Percentiles rank a stretch among this genome's conserved stretches.
Conservation (phyloP, 2,113 vertebrate species). For the Brienomyrus brachyistius region DNA sequence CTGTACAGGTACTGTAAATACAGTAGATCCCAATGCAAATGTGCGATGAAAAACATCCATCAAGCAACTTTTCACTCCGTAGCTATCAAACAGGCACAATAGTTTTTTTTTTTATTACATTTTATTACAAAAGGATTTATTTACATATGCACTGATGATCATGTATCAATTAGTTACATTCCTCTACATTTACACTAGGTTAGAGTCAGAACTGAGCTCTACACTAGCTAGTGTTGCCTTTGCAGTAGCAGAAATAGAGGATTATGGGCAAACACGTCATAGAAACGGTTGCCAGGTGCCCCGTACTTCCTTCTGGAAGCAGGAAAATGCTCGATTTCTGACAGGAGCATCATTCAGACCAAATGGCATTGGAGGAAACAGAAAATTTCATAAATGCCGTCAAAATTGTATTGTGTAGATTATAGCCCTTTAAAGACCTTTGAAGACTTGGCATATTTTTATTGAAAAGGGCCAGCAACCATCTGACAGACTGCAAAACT, state of each 20-base stretch:
- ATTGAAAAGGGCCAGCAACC: neutral
- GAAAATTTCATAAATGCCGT: neutral
- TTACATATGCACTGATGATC: slow-evolving; percentile 41
- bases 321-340: neutral
- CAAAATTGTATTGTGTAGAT: neutral
- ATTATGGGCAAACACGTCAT: neutral
- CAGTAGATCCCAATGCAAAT: neutral
- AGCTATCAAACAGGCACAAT: neutral
- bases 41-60: neutral
- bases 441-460: neutral
- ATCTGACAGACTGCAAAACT: neutral
- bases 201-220: slow-evolving; percentile 31
- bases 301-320: neutral
- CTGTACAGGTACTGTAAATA: neutral
- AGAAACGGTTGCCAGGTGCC: neutral
- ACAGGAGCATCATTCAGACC: neutral
- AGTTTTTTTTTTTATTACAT: neutral
- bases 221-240: slow-evolving; percentile 16
- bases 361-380: neutral
- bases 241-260: slow-evolving; percentile 8
- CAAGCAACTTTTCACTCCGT: neutral
- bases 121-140: slow-evolving; percentile 51
- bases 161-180: slow-evolving; percentile 50
- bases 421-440: neutral
- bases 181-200: slow-evolving; percentile 46